phyloP scores from a whole-genome alignment of 1,140 invertebrate genomes.

The Rhopalosiphum maidis region DNA sequence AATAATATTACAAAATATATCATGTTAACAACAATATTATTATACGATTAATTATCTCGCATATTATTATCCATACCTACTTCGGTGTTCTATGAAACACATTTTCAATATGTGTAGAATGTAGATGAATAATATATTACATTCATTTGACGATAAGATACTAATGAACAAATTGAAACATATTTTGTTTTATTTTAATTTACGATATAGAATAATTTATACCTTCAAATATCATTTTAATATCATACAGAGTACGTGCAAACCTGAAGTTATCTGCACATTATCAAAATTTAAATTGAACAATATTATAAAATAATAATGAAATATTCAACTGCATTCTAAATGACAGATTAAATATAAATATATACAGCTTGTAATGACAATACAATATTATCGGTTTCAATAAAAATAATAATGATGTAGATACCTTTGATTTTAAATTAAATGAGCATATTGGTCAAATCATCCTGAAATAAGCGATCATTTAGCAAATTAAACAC shows the following conservation, averaged over 20 bases:
- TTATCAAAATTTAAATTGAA: background rate
- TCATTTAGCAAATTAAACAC: background rate
- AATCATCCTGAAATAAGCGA: background rate
- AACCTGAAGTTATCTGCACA: background rate
- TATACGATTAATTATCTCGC: background rate
- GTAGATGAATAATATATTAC: background rate
- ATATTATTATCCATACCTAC: background rate
- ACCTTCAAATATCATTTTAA: background rate
- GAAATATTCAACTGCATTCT: background rate
- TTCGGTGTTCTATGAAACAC: background rate
- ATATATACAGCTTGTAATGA: background rate
- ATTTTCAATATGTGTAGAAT: background rate
- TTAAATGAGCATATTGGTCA: background rate
- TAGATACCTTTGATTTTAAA: background rate
- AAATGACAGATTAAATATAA: background rate
- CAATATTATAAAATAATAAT: background rate
- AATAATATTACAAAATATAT: background rate
- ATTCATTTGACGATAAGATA: background rate
- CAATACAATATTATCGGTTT: background rate
- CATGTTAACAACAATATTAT: conserved; percentile 10
- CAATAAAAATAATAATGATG: background rate
- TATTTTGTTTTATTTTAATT: background rate
- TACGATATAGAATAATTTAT: background rate
- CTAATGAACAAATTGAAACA: background rate
- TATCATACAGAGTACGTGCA: background rate